Conservation (phyloP, 2,888 invertebrate genomes). For the Phyto melanocephala region DNA sequence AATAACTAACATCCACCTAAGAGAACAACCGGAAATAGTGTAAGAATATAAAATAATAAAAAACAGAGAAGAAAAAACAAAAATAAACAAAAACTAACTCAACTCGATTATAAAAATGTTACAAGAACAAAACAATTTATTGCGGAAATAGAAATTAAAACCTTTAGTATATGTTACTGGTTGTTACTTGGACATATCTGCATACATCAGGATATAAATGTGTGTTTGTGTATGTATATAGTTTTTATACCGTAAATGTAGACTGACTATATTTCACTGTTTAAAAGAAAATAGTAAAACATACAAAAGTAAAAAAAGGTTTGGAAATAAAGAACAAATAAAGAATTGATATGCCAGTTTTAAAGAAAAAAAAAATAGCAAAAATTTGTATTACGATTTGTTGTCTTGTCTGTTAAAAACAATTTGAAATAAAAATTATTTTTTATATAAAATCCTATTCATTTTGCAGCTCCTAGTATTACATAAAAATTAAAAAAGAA, state of each 20-base stretch:
- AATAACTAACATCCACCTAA: constrained; percentile 51
- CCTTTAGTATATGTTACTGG: constrained; percentile 32
- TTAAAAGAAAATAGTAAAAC: background rate
- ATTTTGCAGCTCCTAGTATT: background rate
- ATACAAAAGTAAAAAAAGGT: background rate
- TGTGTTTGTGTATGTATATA: background rate
- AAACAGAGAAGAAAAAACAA: background rate
- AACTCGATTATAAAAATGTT: constrained; percentile 62
- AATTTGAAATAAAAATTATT: constrained; percentile 32
- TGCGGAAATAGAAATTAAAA: constrained; percentile 64
- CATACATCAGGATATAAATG: background rate
- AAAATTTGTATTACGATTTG: background rate
- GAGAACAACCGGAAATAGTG: constrained; percentile 56
- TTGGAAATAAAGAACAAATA: background rate
- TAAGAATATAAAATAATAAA: constrained; percentile 42
- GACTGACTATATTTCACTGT: background rate
- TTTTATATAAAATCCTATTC: background rate
- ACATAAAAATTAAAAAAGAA: background rate
- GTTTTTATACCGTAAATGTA: background rate
- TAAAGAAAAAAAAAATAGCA: background rate
- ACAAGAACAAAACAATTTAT: constrained; percentile 62
- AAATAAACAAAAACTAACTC: constrained; percentile 7
- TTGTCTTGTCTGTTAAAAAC: constrained; percentile 26
- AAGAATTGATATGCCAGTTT: background rate
- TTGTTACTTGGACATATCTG: constrained; percentile 22